A percentile compares a stretch with the other conserved stretches of the same genome.
Evolutionary conservation across 2,888 invertebrate species (phyloP).

Genomic region (Lumbricus terrestris): DNA sequence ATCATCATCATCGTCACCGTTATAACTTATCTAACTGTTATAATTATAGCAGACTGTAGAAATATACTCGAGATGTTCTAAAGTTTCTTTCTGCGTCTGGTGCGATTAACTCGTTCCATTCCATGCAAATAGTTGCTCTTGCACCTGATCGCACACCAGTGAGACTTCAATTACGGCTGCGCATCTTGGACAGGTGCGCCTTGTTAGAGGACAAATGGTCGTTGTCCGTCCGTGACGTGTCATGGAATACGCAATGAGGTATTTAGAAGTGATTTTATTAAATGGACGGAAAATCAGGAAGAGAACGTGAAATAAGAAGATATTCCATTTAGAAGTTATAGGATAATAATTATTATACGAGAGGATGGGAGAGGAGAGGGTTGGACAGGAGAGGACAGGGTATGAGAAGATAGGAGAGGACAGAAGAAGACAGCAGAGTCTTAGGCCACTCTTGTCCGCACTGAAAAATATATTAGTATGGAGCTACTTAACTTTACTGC

Average conservation of each 20-base stretch:
- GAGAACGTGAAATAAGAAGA: no score
- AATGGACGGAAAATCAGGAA: not conserved
- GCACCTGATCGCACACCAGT: not conserved
- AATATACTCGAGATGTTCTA: no score
- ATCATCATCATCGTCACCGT: no score
- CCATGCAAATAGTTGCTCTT: not conserved
- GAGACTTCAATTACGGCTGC: not conserved
- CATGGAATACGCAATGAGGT: not conserved
- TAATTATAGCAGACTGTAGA: no score
- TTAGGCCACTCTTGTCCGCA: no score
- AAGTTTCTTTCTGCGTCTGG: not conserved
- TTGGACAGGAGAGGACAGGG: not conserved
- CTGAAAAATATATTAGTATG: no score
- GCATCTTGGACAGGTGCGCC: not conserved
- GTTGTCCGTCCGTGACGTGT: not conserved
- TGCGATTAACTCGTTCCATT: not conserved
- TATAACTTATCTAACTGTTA: no score
- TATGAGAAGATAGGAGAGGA: not conserved
- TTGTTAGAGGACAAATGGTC: not conserved
- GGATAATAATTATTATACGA: not conserved
- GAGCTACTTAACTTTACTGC: no score
- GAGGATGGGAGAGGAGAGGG: not conserved
- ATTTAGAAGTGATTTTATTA: not conserved
- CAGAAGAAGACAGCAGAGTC: not conserved
- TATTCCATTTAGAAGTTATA: not conserved